Evolutionary conservation across 2,888 invertebrate species (phyloP), one percentile per base, ranked within the genome.

Genomic region (Caenorhabditis angaria): DNA sequence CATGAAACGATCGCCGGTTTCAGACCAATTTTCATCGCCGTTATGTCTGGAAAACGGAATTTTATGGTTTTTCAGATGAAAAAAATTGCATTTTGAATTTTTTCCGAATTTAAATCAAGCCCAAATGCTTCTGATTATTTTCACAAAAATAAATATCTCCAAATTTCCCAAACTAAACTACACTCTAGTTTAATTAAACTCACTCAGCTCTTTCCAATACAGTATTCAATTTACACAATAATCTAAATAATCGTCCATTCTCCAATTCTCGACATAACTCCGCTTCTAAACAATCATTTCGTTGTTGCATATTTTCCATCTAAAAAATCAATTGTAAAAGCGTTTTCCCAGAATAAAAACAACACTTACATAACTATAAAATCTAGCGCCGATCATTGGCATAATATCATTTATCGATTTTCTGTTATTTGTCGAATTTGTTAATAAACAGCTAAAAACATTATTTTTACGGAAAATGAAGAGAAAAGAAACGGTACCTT

Each of bases 1-100:
- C 93, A 99, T 93, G 90, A 97, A 99, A 62, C 97, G 92, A 90
- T 97, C 95, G 24, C 97, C 97, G 25, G 97, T 97, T 90, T 99
- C 99, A 41, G 95, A 93, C 97, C 99, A 99, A 18, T 93, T 91
- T 14, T 93, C 91, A 89, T 97, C 97, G 91, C 94, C 90, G 88
- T 94, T 94, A 86, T 95, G 91, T 88, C 94, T 94, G 87, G 35
- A 81, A 79, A 28, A 20, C 22, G 4, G 25, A 5, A 6, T 27
- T 54, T 54, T 25, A 54, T 35, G 53, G 12, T 10, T n/a, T 28
- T 55, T 27, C 18, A 4, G 24, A 55, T 14, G 55, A 20, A 5
- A 55, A 29, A 28, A 29, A 12, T 14, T 14, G 18, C 20, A 5
- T 8, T 18, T 8, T 28, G 5, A 55, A 20, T 27, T 4, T 55